Conservation (phyloP, 2,797 vertebrate species). For the Cryptoblepharus egeriae region DNA sequence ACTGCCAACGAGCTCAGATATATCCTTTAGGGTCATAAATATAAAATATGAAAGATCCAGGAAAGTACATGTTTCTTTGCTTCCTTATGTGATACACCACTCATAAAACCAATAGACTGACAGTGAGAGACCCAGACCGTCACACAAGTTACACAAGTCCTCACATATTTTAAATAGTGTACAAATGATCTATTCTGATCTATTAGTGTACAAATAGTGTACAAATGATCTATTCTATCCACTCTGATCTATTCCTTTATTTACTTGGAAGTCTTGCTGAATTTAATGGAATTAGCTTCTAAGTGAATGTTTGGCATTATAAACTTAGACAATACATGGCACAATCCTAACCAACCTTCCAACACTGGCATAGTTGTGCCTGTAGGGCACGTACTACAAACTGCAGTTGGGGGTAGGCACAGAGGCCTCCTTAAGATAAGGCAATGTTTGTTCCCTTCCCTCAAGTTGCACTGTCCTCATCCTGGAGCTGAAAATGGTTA, state of each 20-base stretch:
- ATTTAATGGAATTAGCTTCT: background rate
- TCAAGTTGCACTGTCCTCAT: too few relatives aligned
- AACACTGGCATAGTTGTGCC: too few relatives aligned
- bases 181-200: background rate
- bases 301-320: too few relatives aligned
- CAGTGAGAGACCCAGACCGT: background rate
- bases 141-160: background rate
- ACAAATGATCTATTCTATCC: background rate
- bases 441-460: too few relatives aligned
- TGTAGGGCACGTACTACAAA: too few relatives aligned
- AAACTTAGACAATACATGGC: too few relatives aligned
- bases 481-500: too few relatives aligned
- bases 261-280: background rate
- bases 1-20: background rate
- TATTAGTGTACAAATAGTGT: too few relatives aligned
- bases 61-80: background rate
- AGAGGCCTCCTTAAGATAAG: too few relatives aligned
- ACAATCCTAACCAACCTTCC: too few relatives aligned
- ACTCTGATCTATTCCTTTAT: background rate
- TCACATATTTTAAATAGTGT: background rate
- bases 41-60: background rate
- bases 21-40: background rate
- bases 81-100: background rate
- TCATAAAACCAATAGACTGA: background rate
- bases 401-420: too few relatives aligned